Conservation (phyloP, 2,888 invertebrate genomes). For the Scotopteryx bipunctaria region DNA sequence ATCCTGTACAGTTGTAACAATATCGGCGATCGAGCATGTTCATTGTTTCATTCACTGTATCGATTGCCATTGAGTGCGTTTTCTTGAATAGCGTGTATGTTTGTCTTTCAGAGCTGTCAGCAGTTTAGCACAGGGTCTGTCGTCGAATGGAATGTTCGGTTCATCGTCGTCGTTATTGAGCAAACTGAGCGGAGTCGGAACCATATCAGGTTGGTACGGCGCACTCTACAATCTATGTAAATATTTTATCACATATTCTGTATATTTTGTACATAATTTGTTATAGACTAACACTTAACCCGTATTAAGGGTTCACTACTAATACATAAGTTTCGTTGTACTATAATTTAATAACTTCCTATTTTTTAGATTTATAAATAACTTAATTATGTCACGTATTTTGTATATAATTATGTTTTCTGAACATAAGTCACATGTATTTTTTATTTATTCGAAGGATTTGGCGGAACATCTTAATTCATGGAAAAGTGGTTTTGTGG, state of each 20-base stretch:
- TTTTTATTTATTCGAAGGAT: too few relatives aligned
- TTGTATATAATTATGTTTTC: too few relatives aligned
- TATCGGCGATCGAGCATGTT: conserved; percentile 55
- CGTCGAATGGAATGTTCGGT: conserved; percentile 89
- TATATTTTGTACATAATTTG: conserved; percentile 20
- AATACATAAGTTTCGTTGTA: too few relatives aligned
- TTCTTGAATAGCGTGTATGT: conserved; percentile 55
- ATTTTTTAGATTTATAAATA: too few relatives aligned
- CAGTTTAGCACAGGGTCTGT: conserved; percentile 83
- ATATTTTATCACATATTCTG: conserved; percentile 6
- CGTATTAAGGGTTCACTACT: too few relatives aligned
- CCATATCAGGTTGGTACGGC: conserved; percentile 75
- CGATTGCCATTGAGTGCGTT: conserved; percentile 29
- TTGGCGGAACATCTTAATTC: too few relatives aligned
- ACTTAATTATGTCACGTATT: background rate
- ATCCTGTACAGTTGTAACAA: conserved; percentile 59
- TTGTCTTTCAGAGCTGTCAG: conserved; percentile 78
- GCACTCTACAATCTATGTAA: conserved; percentile 16
- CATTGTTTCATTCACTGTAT: conserved; percentile 41
- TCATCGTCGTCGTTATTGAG: conserved; percentile 87
- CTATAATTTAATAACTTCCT: too few relatives aligned
- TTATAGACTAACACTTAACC: conserved; percentile 8
- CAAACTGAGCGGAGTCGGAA: conserved; percentile 79
- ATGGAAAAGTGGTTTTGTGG: too few relatives aligned
- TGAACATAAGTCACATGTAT: too few relatives aligned